These are phyloP conservation scores for Gobio gobio DNA, from an alignment of 2,113 vertebrate genomes.

Conservation along the genomic window DNA sequence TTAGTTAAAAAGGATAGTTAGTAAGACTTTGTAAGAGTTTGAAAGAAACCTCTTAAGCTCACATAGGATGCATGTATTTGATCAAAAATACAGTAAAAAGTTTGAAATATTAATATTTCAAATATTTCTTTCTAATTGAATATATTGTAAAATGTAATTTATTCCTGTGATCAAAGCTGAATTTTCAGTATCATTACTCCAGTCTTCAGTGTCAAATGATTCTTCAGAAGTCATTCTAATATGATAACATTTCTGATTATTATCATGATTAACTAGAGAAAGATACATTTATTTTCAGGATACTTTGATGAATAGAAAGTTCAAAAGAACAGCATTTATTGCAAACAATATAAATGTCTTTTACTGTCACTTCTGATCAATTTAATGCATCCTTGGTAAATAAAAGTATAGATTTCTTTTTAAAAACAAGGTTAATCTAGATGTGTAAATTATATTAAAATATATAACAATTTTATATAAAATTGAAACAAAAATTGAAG, in stretches of 20 bases:
- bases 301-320: no score
- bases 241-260: background rate
- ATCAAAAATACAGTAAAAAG: background rate
- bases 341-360: background rate
- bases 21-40: no score
- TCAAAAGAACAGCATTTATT: no score
- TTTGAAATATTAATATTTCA: no score
- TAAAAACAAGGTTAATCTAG: no score
- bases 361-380: background rate
- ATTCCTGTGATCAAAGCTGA: background rate
- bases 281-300: no score
- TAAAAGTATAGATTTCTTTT: background rate
- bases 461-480: background rate
- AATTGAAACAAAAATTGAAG: background rate
- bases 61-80: background rate
- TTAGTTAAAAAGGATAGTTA: no score
- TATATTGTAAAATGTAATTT: background rate
- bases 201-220: background rate
- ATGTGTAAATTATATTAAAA: background rate
- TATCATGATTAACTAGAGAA: background rate
- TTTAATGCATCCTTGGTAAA: background rate
- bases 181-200: background rate
- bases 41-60: background rate
- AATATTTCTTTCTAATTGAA: background rate
- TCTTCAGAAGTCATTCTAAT: background rate